Conservation (phyloP, 2,888 invertebrate genomes). For the Julus scandinavius region DNA sequence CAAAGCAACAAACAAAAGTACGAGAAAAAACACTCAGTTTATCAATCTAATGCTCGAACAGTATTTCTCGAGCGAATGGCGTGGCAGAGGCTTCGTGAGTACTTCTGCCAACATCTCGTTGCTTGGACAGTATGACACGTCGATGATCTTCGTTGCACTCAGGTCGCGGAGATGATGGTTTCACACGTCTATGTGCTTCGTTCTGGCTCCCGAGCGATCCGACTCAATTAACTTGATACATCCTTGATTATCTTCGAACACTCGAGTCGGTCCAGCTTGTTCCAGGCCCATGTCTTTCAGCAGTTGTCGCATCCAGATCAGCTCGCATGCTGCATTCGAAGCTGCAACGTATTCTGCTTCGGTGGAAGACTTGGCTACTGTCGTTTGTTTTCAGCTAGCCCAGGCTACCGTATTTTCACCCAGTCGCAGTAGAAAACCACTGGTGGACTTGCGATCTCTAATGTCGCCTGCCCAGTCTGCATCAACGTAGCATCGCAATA, state of each 20-base stretch:
- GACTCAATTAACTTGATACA: not conserved
- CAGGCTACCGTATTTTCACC: not conserved
- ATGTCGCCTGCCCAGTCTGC: not conserved
- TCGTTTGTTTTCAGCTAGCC: not conserved
- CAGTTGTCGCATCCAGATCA: not conserved
- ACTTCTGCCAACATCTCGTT: conserved; percentile 48
- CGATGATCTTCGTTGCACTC: not conserved
- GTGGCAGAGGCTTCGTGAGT: conserved; percentile 47
- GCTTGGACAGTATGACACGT: conserved; percentile 44
- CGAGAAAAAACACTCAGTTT: no score
- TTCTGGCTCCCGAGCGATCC: conserved; percentile 25
- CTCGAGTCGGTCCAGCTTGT: not conserved
- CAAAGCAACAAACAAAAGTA: not conserved
- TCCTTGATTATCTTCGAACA: not conserved
- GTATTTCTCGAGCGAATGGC: conserved; percentile 30
- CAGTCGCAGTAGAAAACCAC: no score
- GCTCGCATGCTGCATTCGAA: not conserved
- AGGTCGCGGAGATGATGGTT: conserved; percentile 47
- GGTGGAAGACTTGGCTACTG: not conserved
- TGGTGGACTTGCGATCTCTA: not conserved
- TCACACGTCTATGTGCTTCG: conserved; percentile 51
- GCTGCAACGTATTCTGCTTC: no score
- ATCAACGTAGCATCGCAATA: not conserved
- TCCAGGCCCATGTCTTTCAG: not conserved
- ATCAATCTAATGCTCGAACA: not conserved